A percentile compares a stretch with the other conserved stretches of the same genome.
Conservation (phyloP, 2,797 vertebrate species). For the Selene dorsalis region DNA sequence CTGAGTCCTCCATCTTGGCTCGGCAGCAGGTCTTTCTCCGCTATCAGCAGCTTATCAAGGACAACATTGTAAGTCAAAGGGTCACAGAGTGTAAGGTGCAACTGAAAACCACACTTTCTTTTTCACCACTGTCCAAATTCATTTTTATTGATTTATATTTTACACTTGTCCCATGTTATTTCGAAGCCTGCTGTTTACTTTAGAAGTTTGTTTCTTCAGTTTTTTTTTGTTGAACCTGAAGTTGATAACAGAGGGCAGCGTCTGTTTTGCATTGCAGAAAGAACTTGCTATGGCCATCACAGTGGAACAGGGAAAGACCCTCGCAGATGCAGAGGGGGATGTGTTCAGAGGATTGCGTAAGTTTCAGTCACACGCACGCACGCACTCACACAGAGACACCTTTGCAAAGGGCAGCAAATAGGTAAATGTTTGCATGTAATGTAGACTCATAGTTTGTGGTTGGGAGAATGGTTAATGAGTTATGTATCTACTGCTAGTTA, state of each 20-base stretch:
- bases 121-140: neutral
- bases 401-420: constrained; percentile 35
- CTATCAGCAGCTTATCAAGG: constrained; percentile 97
- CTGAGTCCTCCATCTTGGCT: constrained; percentile 91
- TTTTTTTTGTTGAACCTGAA: neutral
- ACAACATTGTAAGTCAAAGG: constrained; percentile 92
- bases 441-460: neutral
- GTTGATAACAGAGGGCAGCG: neutral
- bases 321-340: constrained; percentile 97
- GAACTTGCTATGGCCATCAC: constrained; percentile 95
- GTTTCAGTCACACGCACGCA: constrained; percentile 58
- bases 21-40: constrained; percentile 95
- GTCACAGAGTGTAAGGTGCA: constrained; percentile 18
- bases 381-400: neutral
- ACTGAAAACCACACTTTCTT: neutral
- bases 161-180: neutral
- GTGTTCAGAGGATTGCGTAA: constrained; percentile 98
- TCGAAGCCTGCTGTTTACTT: neutral
- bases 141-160: neutral
- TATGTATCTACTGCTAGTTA: constrained; percentile 9
- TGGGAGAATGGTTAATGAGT: constrained; percentile 57
- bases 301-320: constrained; percentile 95
- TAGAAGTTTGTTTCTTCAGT: neutral
- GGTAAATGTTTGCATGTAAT: constrained; percentile 36
- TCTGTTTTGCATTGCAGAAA: constrained; percentile 86